These are phyloP conservation scores for Monopis laevigella DNA, from an alignment of 2,888 invertebrate genomes.

Conservation along the genomic window DNA sequence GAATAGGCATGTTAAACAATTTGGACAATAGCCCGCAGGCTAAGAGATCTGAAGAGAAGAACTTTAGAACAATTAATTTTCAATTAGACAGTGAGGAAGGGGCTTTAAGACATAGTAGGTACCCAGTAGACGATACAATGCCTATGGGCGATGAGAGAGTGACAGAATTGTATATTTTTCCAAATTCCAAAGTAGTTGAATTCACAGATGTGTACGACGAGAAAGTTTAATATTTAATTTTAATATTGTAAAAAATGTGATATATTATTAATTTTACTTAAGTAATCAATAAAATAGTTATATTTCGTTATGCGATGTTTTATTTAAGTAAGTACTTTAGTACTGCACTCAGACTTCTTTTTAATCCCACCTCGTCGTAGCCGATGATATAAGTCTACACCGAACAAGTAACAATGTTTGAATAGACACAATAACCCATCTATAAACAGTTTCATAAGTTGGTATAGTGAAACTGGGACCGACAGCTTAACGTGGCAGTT, in stretches of 20 bases:
- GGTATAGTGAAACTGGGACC: too few species aligned
- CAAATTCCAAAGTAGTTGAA: constrained; percentile 55
- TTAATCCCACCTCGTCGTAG: too few species aligned
- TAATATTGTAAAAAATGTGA: constrained; percentile 3
- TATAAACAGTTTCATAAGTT: too few species aligned
- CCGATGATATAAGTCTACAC: too few species aligned
- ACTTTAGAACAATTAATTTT: constrained; percentile 1
- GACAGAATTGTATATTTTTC: constrained; percentile 55
- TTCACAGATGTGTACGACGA: constrained; percentile 56
- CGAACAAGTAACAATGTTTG: too few species aligned
- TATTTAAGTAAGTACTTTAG: too few species aligned
- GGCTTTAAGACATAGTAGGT: constrained; percentile 16
- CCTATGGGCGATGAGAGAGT: constrained; percentile 50
- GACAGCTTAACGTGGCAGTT: too few species aligned
- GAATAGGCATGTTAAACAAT: constrained; percentile 21
- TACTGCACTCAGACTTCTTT: too few species aligned
- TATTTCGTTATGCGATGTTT: too few species aligned
- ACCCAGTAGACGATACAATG: constrained; percentile 25
- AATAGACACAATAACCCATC: too few species aligned
- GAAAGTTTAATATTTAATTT: constrained; percentile 39
- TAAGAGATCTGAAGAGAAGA: background rate
- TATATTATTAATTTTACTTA: background rate
- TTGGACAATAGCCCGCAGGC: constrained; percentile 2
- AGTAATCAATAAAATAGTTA: background rate
- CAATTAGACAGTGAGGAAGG: background rate